Evolutionary conservation across 1,140 invertebrate species (phyloP).

Genomic region (Rhagoletis zephyria): DNA sequence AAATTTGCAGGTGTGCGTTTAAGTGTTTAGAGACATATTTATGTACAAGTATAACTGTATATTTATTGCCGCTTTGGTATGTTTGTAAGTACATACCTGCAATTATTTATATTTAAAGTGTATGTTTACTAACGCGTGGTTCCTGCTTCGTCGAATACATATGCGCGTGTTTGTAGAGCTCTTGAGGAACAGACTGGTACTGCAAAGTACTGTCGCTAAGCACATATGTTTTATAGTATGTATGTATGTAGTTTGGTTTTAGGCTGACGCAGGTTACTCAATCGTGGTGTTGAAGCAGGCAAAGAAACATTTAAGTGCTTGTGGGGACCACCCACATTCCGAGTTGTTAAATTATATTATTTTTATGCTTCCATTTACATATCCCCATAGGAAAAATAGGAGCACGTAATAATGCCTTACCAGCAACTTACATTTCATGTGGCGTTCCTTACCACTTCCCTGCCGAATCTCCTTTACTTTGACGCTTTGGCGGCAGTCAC

Average conservation of each 20-base stretch:
- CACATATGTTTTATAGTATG: conserved; percentile 14
- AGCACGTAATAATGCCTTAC: no score
- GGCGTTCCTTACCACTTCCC: no score
- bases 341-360: no score
- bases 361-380: no score
- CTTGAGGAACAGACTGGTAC: background rate
- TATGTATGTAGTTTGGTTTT: background rate
- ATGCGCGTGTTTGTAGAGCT: conserved; percentile 7
- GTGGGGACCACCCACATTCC: background rate
- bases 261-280: background rate
- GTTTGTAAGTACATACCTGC: background rate
- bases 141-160: background rate
- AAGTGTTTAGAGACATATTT: background rate
- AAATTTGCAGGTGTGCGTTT: conserved; percentile 31
- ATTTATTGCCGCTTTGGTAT: background rate
- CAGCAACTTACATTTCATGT: no score
- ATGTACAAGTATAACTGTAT: background rate
- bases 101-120: background rate
- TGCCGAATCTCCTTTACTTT: no score
- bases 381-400: no score
- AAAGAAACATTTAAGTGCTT: conserved; percentile 19
- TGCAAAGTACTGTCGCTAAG: conserved; percentile 11
- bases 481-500: no score
- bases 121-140: conserved; percentile 13
- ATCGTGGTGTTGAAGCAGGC: conserved; percentile 16